Evolutionary conservation across 2,797 vertebrate genomes (phyloP).

Genomic region (Dicrostonyx torquatus): DNA sequence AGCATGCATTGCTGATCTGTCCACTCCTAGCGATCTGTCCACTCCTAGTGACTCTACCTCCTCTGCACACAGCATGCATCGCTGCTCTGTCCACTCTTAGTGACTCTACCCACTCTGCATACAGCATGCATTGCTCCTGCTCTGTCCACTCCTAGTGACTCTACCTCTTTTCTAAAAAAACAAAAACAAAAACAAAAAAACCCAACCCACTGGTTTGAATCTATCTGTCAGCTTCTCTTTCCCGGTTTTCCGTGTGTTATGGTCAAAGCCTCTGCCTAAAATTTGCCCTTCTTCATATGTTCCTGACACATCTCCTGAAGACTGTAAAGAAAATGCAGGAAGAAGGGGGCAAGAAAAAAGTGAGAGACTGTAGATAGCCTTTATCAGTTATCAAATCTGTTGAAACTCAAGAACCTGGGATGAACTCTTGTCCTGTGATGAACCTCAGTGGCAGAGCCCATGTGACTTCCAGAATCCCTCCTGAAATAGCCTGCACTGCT

Average conservation of each 20-base stretch:
- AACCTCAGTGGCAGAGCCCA: neutral
- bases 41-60: too few relatives aligned
- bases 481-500: neutral
- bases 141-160: too few relatives aligned
- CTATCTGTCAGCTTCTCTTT: neutral
- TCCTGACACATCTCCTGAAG: neutral
- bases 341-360: neutral
- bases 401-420: neutral
- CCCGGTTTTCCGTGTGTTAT: neutral
- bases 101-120: too few relatives aligned
- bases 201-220: neutral
- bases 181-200: neutral
- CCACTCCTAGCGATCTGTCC: too few relatives aligned
- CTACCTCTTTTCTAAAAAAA: too few relatives aligned
- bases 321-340: neutral
- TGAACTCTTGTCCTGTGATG: neutral
- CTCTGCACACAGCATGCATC: too few relatives aligned
- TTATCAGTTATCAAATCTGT: neutral
- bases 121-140: too few relatives aligned
- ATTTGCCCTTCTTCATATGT: neutral
- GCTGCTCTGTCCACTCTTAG: too few relatives aligned
- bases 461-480: neutral
- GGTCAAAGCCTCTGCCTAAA: neutral
- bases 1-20: too few relatives aligned
- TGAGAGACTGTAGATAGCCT: neutral